These are phyloP conservation scores for Temnothorax nylanderi DNA, from an alignment of 1,140 invertebrate species.

Conservation along the genomic window DNA sequence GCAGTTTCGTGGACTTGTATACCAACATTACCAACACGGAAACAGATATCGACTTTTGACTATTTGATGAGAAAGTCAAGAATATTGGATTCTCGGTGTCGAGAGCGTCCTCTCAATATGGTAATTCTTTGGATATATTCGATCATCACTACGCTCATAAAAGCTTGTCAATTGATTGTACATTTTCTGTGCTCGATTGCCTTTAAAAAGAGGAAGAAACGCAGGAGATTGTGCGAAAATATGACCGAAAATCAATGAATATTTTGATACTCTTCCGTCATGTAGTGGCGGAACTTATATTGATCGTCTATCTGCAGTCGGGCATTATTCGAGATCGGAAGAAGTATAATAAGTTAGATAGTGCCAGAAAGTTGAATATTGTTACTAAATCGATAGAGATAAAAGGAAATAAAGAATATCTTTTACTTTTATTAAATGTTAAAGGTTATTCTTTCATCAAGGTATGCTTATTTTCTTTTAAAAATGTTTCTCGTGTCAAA, in stretches of 20 bases:
- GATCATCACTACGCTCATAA: constrained; percentile 50
- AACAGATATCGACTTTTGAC: constrained; percentile 78
- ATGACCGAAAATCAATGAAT: constrained; percentile 50
- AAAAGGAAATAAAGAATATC: not conserved
- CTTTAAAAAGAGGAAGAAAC: constrained; percentile 51
- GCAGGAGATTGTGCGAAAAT: constrained; percentile 11
- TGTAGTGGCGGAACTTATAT: constrained; percentile 2
- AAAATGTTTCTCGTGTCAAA: not conserved
- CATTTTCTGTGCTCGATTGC: constrained; percentile 61
- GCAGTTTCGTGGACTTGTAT: constrained; percentile 57
- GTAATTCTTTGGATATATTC: constrained; percentile 71
- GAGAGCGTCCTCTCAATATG: constrained; percentile 70
- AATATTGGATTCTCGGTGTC: constrained; percentile 71
- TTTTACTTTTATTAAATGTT: not conserved
- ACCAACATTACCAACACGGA: constrained; percentile 40
- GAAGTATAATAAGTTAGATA: not conserved
- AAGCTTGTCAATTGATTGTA: constrained; percentile 66
- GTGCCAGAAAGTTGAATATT: not conserved
- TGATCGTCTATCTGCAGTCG: not conserved
- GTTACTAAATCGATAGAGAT: not conserved
- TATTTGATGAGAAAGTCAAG: constrained; percentile 78
- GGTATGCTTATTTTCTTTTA: not conserved
- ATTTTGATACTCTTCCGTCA: constrained; percentile 36
- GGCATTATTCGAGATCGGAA: not conserved
- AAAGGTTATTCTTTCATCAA: not conserved